These are phyloP conservation scores for Malacoctenus gilli DNA, from an alignment of 2,797 vertebrate genomes.

Conservation along the genomic window DNA sequence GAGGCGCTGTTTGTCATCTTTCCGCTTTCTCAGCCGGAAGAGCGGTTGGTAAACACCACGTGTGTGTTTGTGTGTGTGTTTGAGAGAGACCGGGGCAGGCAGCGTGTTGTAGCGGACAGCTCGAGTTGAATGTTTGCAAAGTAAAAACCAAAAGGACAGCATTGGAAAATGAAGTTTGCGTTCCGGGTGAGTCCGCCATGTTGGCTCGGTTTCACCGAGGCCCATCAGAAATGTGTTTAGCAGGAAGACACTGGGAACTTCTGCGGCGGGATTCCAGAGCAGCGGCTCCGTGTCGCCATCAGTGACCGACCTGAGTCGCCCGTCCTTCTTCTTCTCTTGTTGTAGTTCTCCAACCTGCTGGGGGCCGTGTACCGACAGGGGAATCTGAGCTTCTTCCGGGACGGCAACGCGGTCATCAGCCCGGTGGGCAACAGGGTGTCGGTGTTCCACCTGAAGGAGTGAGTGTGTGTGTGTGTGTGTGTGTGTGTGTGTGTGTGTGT, in stretches of 20 bases:
- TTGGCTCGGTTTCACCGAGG: too few relatives aligned
- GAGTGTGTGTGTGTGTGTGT: slow-evolving; percentile 32
- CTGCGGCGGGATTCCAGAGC: background rate
- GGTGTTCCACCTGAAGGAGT: slow-evolving; percentile 94
- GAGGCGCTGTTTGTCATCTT: slow-evolving; percentile 21
- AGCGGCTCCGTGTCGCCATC: too few relatives aligned
- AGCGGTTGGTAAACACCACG: slow-evolving; percentile 65
- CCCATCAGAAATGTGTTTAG: background rate
- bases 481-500: too few relatives aligned
- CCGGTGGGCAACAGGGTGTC: slow-evolving; percentile 94
- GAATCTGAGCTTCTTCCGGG: slow-evolving; percentile 89
- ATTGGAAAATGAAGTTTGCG: slow-evolving; percentile 87
- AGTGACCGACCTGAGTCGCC: too few relatives aligned
- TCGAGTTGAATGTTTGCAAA: background rate
- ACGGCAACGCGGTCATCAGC: slow-evolving; percentile 91
- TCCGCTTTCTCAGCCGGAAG: slow-evolving; percentile 30
- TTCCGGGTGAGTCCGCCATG: slow-evolving; percentile 78
- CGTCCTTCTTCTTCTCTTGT: background rate
- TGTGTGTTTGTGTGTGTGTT: too few relatives aligned
- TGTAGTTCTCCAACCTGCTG: slow-evolving; percentile 92
- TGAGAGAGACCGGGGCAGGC: background rate
- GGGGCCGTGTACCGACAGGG: slow-evolving; percentile 94
- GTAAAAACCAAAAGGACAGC: too few relatives aligned
- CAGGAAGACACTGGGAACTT: background rate
- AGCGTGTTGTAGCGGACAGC: slow-evolving; percentile 18